These are phyloP conservation scores for Yponomeuta malinellus DNA, from an alignment of 2,888 invertebrate species.

Conservation along the genomic window DNA sequence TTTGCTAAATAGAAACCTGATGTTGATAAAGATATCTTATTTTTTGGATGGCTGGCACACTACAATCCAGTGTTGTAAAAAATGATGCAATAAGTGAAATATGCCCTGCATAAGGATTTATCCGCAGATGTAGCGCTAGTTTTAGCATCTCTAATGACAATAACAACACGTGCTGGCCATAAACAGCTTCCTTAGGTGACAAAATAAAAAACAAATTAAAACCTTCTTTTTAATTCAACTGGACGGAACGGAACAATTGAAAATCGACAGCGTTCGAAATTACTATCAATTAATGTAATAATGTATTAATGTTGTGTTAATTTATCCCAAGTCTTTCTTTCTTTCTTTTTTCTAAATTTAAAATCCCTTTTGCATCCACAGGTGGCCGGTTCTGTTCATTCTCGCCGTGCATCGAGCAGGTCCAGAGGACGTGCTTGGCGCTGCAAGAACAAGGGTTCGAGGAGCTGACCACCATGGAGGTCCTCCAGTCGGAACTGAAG, in stretches of 20 bases:
- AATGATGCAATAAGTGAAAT: too few species aligned
- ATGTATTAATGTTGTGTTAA: too few species aligned
- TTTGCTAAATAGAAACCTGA: background rate
- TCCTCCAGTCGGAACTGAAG: conserved; percentile 85
- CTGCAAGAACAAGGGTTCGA: conserved; percentile 86
- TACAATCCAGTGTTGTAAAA: too few species aligned
- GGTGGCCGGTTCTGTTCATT: conserved; percentile 98
- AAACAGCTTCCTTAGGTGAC: too few species aligned
- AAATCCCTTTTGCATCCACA: conserved; percentile 31
- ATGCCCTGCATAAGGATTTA: too few species aligned
- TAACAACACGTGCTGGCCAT: too few species aligned
- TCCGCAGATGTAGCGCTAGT: too few species aligned
- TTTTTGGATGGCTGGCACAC: too few species aligned
- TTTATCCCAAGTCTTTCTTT: too few species aligned
- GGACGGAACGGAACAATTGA: background rate
- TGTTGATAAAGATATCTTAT: background rate
- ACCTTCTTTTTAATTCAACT: background rate
- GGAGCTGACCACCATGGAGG: conserved; percentile 91
- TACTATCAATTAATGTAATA: too few species aligned
- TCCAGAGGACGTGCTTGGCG: conserved; percentile 88
- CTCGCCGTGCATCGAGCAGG: conserved; percentile 99
- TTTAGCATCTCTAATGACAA: too few species aligned
- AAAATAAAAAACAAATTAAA: too few species aligned
- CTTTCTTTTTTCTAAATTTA: background rate
- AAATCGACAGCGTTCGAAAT: background rate